Conservation (phyloP, 2,797 vertebrate genomes). For the Myotis daubentonii region DNA sequence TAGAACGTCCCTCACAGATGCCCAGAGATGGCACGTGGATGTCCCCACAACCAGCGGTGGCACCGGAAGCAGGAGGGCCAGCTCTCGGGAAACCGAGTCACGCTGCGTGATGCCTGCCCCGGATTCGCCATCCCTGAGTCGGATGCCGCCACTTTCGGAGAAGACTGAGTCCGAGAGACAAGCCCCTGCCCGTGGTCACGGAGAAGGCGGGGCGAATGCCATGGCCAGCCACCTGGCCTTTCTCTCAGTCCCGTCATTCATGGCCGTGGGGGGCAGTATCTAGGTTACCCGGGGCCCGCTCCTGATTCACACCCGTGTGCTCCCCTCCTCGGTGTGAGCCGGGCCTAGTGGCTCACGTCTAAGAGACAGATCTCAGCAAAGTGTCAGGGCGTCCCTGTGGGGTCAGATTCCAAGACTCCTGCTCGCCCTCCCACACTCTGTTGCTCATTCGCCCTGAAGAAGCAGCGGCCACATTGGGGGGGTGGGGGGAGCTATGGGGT, state of each 20-base stretch:
- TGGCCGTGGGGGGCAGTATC: rapidly evolving
- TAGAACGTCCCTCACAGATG: background rate
- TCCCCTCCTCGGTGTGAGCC: background rate
- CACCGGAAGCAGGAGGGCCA: rapidly evolving
- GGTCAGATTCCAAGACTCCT: background rate
- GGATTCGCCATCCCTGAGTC: background rate
- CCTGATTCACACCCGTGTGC: background rate
- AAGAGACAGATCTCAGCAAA: background rate
- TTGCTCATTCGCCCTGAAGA: background rate
- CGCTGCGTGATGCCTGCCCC: background rate
- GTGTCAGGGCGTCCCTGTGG: background rate
- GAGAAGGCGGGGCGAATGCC: background rate
- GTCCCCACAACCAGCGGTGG: rapidly evolving
- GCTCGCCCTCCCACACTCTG: no score
- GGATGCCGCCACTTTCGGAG: background rate
- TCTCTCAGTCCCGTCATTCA: background rate
- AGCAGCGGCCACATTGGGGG: background rate
- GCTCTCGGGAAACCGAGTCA: rapidly evolving
- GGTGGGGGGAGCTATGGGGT: rapidly evolving
- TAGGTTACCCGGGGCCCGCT: no score
- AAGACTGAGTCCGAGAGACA: background rate
- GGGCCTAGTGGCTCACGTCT: background rate
- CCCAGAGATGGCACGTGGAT: background rate
- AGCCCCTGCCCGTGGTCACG: background rate
- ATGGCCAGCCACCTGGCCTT: background rate